phyloP scores from a whole-genome alignment of 2,797 vertebrate species.

The Paratrypauchen microcephalus region DNA sequence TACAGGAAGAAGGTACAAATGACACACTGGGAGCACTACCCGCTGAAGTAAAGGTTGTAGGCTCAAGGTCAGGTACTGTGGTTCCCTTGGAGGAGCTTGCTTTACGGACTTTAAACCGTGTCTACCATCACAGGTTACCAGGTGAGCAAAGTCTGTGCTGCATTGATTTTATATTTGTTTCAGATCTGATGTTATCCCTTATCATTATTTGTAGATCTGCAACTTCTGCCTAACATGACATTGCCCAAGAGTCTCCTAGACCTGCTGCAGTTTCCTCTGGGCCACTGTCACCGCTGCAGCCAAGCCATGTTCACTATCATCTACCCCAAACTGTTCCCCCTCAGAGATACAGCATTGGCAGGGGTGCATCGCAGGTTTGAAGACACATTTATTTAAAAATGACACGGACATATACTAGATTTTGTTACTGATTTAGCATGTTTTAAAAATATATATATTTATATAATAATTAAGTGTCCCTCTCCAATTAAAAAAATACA shows the following conservation, averaged over 20 bases:
- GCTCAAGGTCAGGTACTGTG: conserved; percentile 82
- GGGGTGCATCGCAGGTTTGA: conserved; percentile 93
- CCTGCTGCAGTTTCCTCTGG: conserved; percentile 88
- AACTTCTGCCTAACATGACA: conserved; percentile 80
- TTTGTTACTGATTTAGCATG: no score
- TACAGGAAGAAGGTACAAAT: conserved; percentile 79
- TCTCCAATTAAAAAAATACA: no score
- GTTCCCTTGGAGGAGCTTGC: conserved; percentile 91
- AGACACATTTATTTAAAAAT: conserved; percentile 3
- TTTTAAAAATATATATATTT: no score
- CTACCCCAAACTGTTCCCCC: conserved; percentile 94
- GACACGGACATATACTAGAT: background rate
- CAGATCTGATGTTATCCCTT: background rate
- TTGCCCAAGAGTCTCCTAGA: conserved; percentile 91
- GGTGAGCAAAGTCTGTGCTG: conserved; percentile 62
- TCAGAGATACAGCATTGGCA: conserved; percentile 91
- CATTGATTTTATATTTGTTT: background rate
- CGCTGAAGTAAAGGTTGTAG: conserved; percentile 90
- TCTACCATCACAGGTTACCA: conserved; percentile 71
- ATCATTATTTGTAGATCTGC: conserved; percentile 72
- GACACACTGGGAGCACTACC: conserved; percentile 85
- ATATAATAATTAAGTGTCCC: no score
- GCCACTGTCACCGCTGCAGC: conserved; percentile 95
- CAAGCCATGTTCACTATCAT: conserved; percentile 97
- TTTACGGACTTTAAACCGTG: conserved; percentile 84